Evolutionary conservation across 2,888 invertebrate species (phyloP).

Genomic region (Drosophila austrosaltans): DNA sequence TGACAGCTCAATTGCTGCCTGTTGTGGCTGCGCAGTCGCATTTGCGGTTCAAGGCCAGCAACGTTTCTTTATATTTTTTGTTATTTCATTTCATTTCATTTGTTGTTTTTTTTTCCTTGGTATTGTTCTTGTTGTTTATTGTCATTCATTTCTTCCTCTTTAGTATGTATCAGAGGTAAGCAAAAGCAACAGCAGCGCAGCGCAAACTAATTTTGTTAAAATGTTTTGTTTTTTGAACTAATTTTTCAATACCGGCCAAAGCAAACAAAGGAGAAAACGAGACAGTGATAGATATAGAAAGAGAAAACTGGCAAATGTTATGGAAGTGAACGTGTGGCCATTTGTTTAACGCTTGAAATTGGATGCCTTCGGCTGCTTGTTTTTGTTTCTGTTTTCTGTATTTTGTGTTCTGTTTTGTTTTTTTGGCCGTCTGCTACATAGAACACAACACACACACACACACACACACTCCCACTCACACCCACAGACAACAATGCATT

Average conservation of each 20-base stretch:
- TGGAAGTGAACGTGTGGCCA: conserved; percentile 43
- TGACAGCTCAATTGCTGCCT: conserved; percentile 56
- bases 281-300: background rate
- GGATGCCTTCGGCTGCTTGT: conserved; percentile 46
- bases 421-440: conserved; percentile 9
- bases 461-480: conserved; percentile 10
- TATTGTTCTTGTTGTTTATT: conserved; percentile 6
- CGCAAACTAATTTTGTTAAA: conserved; percentile 70
- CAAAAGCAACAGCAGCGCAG: conserved; percentile 13
- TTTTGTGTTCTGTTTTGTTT: conserved; percentile 32
- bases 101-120: background rate
- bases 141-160: background rate
- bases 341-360: conserved; percentile 61
- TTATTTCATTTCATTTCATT: conserved; percentile 15
- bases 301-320: conserved; percentile 39
- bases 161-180: conserved; percentile 23
- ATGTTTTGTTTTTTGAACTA: conserved; percentile 56
- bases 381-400: conserved; percentile 14
- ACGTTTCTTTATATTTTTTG: conserved; percentile 13
- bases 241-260: conserved; percentile 48
- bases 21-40: conserved; percentile 55
- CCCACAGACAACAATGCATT: conserved; percentile 36
- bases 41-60: conserved; percentile 55
- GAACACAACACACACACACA: conserved; percentile 1
- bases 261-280: conserved; percentile 28